Evolutionary conservation across 1,140 invertebrate species (phyloP), one percentile per base, ranked within the genome.

Genomic region (Anagrus nilaparvatae): DNA sequence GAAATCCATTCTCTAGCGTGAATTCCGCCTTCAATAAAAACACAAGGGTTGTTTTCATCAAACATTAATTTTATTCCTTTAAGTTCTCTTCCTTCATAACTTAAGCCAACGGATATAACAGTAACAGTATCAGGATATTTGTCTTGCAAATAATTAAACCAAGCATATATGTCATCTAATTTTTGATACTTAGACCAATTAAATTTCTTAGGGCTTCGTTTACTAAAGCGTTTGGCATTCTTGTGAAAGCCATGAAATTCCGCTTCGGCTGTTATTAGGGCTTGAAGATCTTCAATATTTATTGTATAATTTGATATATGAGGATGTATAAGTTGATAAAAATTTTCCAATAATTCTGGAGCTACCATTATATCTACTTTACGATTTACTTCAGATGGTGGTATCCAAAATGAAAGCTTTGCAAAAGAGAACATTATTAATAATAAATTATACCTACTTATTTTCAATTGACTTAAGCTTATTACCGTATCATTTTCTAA

Each of bases 1-100:
- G 76, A 69, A 9, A 88, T 77, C 85, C 84, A 88, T 64, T 88
- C 84, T 29, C 83, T 68, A 0, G 81, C 83, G 54, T 87, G 82
- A 16, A 82, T 80, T 44, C 77, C 69, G 48, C 70, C 74, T 58
- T 79, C 77, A 0, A 79, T 54, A 18, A 79, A 71, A 2, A 79
- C 62, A 44, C 56, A 58, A 0, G 55, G 70, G 13, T 68, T 72
- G 0, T 58, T 56, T 0, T 52, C 34, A 1, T 60, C 65, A 16
- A 72, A 72, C 3, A 66, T 60, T 3, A 82, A 52, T 44, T 71
- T 76, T 0, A 80, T 64, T 2, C 75, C 78, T 32, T 72, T 60
- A 38, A 85, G 77, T 5, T 76, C 56, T 16, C 80, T 65, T 0
- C 70, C 67, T 47, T 82, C 71, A 49, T 72, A 71, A 2, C 72